Evolutionary conservation across 1,140 invertebrate genomes (phyloP), one percentile per base, ranked within the genome.

Genomic region (Physella acuta): DNA sequence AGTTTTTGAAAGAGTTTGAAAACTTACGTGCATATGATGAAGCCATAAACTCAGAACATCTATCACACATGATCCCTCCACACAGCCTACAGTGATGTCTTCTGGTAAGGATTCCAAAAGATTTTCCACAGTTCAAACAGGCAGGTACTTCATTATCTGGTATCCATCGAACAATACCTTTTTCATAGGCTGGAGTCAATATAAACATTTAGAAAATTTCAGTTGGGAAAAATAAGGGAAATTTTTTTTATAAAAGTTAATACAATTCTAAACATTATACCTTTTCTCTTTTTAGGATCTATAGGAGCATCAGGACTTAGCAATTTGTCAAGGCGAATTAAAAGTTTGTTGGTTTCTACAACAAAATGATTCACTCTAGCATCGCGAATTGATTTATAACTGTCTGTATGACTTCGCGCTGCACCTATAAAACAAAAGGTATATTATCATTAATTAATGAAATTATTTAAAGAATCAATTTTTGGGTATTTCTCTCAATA

Each of bases 61-160:
- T 90, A 81, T 95, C 89, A 84, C 97, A 99, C 88, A 98, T 92
- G 68, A 99, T 92, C 62, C 92, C 92, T 0, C 97, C 97, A 88
- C 97, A 99, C 4, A 99, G 86, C 73, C 97, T 87, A 81, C 97
- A 99, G 85, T 99, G 97, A 87, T 99, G 97, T 83, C 96, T 93
- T 70, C 96, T 87, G 65, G 93, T 88, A 0, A 94, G 90, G 37
- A 98, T 81, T 76, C 92, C 91, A 82, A 99, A 99, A 58, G 89
- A 89, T 81, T 90, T 90, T 3, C 93, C 93, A 88, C 97, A 99
- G 74, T 90, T 91, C 2, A 94, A 93, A 85, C 97, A 99, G 31
- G 95, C 83, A 71, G 91, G 91, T 0, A 97, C 95, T 76, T 92
- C 91, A 56, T 88, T 90, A 44, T 98, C 96, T 82, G 95, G 92